Evolutionary conservation across 2,888 invertebrate genomes (phyloP).

Genomic region (Peribatodes rhomboidaria): DNA sequence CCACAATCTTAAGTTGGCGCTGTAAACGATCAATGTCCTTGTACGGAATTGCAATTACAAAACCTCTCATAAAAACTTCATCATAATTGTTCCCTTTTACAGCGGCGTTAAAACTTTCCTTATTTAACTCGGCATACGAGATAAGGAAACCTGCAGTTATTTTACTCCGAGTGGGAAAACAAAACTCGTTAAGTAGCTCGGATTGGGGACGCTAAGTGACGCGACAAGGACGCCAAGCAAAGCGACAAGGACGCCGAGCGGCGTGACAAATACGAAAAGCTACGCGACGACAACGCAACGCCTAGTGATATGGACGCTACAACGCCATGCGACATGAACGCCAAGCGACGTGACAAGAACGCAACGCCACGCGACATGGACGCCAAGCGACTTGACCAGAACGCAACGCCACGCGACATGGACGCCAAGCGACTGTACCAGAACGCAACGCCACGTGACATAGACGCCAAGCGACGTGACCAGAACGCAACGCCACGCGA

Average conservation of each 20-base stretch:
- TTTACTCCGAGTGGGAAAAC: not conserved
- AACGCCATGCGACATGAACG: too few species aligned
- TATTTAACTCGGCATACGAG: slow-evolving; percentile 10
- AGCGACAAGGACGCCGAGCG: not conserved
- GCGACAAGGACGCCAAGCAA: not conserved
- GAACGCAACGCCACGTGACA: too few species aligned
- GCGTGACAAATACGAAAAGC: not conserved
- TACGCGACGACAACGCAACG: not conserved
- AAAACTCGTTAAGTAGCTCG: not conserved
- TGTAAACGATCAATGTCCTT: not conserved
- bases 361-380: not conserved
- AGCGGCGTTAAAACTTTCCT: slow-evolving; percentile 26
- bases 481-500: not conserved
- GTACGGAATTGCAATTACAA: slow-evolving; percentile 11
- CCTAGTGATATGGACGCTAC: not conserved
- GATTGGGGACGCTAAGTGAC: not conserved
- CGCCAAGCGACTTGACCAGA: too few species aligned
- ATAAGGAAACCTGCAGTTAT: slow-evolving; percentile 20
- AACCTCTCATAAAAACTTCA: slow-evolving; percentile 10
- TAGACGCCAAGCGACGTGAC: not conserved
- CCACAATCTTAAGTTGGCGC: not conserved
- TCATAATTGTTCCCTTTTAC: slow-evolving; percentile 17
- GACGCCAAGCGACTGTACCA: too few species aligned
- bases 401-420: too few species aligned
- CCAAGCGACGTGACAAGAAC: not conserved